Evolutionary conservation across 1,140 invertebrate genomes (phyloP).

Genomic region (Reticulitermes speratus): DNA sequence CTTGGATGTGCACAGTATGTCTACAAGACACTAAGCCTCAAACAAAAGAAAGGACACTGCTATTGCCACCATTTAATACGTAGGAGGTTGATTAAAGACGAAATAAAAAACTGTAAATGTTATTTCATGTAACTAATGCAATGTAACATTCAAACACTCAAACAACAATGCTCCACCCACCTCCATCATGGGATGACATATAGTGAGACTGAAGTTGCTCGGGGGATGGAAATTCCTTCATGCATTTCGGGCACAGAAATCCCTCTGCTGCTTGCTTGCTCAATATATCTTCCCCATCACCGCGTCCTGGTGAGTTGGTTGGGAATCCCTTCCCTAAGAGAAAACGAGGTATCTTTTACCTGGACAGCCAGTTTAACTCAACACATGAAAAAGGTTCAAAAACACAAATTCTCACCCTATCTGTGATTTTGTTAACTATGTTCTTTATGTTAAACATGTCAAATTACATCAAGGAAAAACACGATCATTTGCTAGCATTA

Average conservation of each 20-base stretch:
- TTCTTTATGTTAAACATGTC: slow-evolving; percentile 29
- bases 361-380: neutral
- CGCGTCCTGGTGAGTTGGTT: neutral
- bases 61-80: too few relatives aligned
- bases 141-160: too few relatives aligned
- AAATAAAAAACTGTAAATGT: too few relatives aligned
- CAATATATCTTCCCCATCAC: neutral
- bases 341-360: neutral
- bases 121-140: too few relatives aligned
- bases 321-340: slow-evolving; percentile 11
- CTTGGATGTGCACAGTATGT: too few relatives aligned
- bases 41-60: too few relatives aligned
- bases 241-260: slow-evolving; percentile 51
- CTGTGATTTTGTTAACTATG: slow-evolving; percentile 31
- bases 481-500: neutral
- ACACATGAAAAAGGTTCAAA: neutral
- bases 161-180: neutral
- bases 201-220: slow-evolving; percentile 42
- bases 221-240: slow-evolving; percentile 44
- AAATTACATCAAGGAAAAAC: neutral
- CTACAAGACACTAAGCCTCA: too few relatives aligned
- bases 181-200: slow-evolving; percentile 36
- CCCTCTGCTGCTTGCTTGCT: slow-evolving; percentile 41
- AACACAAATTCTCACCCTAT: slow-evolving; percentile 23
- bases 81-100: too few relatives aligned